A percentile compares a stretch with the other conserved stretches of the same genome.
Conservation (phyloP, 2,888 invertebrate species). For the Cepaea hortensis region DNA sequence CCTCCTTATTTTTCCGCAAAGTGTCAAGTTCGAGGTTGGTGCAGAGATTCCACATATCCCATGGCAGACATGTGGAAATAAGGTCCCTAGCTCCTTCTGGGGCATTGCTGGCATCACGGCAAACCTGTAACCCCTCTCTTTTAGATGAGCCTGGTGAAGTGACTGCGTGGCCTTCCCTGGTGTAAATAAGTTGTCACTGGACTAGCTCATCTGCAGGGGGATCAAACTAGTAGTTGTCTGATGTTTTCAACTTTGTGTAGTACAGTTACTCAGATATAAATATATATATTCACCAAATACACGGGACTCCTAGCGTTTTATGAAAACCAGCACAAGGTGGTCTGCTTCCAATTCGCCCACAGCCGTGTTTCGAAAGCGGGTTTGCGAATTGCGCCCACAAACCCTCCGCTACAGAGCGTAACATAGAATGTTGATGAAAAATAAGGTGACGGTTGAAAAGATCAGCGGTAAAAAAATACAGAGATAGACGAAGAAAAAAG, state of each 20-base stretch:
- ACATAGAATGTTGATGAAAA: no score
- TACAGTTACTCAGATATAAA: conserved; percentile 79
- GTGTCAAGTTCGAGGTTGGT: conserved; percentile 90
- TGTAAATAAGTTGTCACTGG: conserved; percentile 90
- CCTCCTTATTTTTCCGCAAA: conserved; percentile 91
- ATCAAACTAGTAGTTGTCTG: conserved; percentile 93
- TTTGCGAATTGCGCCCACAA: no score
- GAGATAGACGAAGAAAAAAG: no score
- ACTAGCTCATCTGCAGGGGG: conserved; percentile 94
- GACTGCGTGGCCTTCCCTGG: conserved; percentile 68
- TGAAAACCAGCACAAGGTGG: no score
- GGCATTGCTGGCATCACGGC: conserved; percentile 51
- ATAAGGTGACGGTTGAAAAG: no score
- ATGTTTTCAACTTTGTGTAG: conserved; percentile 90
- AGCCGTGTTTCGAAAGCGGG: no score
- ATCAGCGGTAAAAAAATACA: no score
- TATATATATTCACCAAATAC: no score
- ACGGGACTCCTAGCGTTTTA: no score
- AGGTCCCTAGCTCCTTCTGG: conserved; percentile 72
- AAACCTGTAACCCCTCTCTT: conserved; percentile 73
- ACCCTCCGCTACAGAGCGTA: no score
- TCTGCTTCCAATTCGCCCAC: no score
- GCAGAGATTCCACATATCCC: conserved; percentile 94
- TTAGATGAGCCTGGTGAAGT: conserved; percentile 81
- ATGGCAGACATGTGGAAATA: conserved; percentile 81